Base-by-base conservation (phyloP, 2,797 vertebrate species). In the Bovichtus variegatus region DNA sequence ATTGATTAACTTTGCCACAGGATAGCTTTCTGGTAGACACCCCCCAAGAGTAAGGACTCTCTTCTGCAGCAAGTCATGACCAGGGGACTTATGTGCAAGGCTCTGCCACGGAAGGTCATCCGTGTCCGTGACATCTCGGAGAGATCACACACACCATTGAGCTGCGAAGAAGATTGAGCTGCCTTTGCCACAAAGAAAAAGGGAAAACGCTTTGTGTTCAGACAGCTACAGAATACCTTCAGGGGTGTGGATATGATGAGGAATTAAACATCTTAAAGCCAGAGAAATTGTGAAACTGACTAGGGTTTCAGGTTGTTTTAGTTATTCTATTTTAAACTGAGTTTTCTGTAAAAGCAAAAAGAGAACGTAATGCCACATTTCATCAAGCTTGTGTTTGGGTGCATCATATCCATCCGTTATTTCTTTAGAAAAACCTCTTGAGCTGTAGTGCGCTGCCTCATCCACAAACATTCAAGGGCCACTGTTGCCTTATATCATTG, bases 1-100 rank as follows among this genome's bases (percentile, higher is more conserved):
- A 87, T 87, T 86, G 88, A 91, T 92, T 89, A 74, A 79, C 80
- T 82, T 74, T 84, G 78, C 74, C 67, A 76, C 57, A 74, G 41
- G 75, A 76, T 68, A 43, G 65, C 71, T 80, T 78, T 82, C 70
- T 57, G 84, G 64, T 81, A n/a, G 18, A 69, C 62, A 82, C 76
- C 50, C 29, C 19, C 9, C n/a, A 67, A 62, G 58, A 70, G 44
- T 18, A 31, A 63, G 49, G 69, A 73, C 66, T 77, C 47, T 71
- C 63, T 73, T 46, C 51, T 27, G 54, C 74, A 59, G 27, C 51
- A 43, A 40, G 53, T 29, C 53, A 38, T 59, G 51, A 43, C 49
- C 27, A 8, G 13, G 34, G 54, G 21, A 59, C 11, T 53, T 53
- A 59, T 79, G 31, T 34, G 62, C 43, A 46, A 43, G 53, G 13